A percentile compares a stretch with the other conserved stretches of the same genome.
Evolutionary conservation across 2,113 vertebrate genomes (phyloP).

Genomic region (Triplophysa tibetana): DNA sequence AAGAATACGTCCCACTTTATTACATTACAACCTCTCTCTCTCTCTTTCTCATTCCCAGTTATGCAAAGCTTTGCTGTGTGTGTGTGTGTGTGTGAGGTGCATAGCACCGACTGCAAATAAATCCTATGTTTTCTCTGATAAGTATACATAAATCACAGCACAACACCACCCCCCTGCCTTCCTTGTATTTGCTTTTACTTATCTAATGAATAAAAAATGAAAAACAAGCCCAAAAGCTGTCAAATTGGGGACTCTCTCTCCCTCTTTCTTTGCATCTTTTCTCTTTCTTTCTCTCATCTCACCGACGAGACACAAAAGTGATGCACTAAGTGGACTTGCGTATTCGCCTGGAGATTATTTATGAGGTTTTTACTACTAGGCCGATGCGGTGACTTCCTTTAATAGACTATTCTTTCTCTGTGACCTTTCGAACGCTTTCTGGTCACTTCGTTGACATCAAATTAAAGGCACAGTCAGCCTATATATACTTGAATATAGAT

Average conservation of each 20-base stretch:
- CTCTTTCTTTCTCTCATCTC: conserved; percentile 14
- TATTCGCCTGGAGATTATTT: conserved; percentile 51
- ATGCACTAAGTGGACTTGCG: conserved; percentile 46
- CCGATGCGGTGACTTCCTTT: conserved; percentile 12
- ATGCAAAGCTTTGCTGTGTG: conserved; percentile 62
- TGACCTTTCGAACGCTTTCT: not conserved
- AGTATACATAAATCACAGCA: conserved; percentile 74
- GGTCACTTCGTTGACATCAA: not conserved
- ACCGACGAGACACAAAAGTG: conserved; percentile 25
- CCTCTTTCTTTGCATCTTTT: conserved; percentile 6
- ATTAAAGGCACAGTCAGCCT: conserved; percentile 12
- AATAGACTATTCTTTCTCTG: not conserved
- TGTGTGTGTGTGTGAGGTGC: conserved; percentile 64
- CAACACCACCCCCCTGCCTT: conserved; percentile 60
- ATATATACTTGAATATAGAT: not conserved
- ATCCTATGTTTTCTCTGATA: conserved; percentile 71
- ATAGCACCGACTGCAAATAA: conserved; percentile 68
- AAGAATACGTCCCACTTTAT: conserved; percentile 22
- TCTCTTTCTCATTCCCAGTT: not conserved
- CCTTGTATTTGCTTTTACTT: conserved; percentile 74
- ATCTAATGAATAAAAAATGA: conserved; percentile 73
- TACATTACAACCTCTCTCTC: not conserved
- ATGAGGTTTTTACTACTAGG: conserved; percentile 35
- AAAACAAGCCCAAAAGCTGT: conserved; percentile 66
- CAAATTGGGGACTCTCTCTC: conserved; percentile 49